Conservation (phyloP, 2,797 vertebrate genomes). For the Salarias fasciatus region DNA sequence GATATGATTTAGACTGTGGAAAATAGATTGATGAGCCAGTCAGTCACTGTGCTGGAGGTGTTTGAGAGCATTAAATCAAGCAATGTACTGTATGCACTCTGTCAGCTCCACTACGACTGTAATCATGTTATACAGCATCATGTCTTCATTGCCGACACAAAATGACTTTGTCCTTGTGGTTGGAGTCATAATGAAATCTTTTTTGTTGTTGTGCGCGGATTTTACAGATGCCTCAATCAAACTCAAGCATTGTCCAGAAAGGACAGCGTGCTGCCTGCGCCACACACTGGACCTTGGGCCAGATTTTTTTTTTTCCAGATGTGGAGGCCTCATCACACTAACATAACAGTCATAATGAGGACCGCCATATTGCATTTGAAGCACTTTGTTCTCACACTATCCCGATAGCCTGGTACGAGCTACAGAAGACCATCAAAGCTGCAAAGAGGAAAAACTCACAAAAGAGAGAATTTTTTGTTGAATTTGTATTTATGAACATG, state of each 20-base stretch:
- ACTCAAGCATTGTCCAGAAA: background rate
- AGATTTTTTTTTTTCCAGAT: background rate
- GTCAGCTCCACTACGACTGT: background rate
- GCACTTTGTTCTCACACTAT: no score
- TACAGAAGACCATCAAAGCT: no score
- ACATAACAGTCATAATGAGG: background rate
- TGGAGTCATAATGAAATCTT: background rate
- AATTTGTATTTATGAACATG: no score
- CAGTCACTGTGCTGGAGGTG: background rate
- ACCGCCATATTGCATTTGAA: no score
- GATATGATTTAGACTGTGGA: background rate
- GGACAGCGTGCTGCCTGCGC: no score
- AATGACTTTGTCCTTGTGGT: background rate
- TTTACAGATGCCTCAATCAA: background rate
- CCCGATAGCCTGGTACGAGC: no score
- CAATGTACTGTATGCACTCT: background rate
- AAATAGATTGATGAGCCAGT: background rate
- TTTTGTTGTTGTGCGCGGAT: background rate
- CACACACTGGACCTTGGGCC: no score
- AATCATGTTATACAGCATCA: background rate
- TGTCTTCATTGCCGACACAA: background rate
- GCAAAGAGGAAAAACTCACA: no score
- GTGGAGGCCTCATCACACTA: background rate
- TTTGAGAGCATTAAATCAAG: background rate
- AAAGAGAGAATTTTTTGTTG: no score